Conservation (phyloP, 2,113 vertebrate genomes). For the Australoheros scitulus region DNA sequence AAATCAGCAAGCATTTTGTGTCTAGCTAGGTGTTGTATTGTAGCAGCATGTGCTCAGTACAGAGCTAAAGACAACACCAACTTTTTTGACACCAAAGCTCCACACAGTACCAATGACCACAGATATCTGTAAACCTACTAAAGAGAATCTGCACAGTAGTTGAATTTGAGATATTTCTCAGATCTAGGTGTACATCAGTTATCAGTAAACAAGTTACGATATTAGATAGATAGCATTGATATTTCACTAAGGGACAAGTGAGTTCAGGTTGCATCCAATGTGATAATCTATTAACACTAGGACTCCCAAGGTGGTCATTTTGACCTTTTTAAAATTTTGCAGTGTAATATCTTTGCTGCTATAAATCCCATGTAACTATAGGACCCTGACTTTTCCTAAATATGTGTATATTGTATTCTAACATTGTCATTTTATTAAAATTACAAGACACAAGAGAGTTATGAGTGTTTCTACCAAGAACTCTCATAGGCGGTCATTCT, state of each 20-base stretch:
- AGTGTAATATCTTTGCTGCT: too few species aligned
- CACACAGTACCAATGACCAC: slow-evolving; percentile 42
- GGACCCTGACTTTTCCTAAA: too few species aligned
- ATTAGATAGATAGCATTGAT: slow-evolving; percentile 11
- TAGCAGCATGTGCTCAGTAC: slow-evolving; percentile 70
- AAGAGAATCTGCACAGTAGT: slow-evolving; percentile 40
- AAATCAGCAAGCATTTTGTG: slow-evolving; percentile 48
- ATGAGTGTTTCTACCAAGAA: too few species aligned
- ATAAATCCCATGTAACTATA: too few species aligned
- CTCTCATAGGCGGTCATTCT: too few species aligned
- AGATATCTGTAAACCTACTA: slow-evolving; percentile 7
- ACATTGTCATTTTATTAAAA: too few species aligned
- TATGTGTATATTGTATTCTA: too few species aligned
- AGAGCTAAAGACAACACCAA: slow-evolving; percentile 62
- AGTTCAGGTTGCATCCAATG: slow-evolving; percentile 12
- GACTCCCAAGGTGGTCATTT: too few species aligned
- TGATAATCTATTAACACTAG: not conserved
- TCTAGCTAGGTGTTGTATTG: slow-evolving; percentile 64
- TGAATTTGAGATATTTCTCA: slow-evolving; percentile 45
- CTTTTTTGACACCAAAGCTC: slow-evolving; percentile 69
- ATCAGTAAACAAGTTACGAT: slow-evolving; percentile 17
- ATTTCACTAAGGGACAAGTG: slow-evolving; percentile 16
- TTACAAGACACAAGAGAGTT: too few species aligned
- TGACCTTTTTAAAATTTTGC: too few species aligned
- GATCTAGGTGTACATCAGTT: slow-evolving; percentile 17